Evolutionary conservation across 2,888 invertebrate species (phyloP).

Genomic region (Dicyrtoma fusca): DNA sequence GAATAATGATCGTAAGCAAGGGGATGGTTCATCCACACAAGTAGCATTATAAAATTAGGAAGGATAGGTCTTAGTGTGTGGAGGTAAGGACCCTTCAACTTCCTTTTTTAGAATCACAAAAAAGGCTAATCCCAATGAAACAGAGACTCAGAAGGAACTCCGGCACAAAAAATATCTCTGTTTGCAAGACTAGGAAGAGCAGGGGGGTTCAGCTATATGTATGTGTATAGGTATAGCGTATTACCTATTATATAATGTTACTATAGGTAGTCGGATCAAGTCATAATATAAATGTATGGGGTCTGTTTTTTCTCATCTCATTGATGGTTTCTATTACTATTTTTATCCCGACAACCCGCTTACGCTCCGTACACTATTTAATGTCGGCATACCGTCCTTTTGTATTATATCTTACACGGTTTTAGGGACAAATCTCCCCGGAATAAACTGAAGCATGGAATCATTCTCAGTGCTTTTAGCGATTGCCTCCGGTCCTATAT

Average conservation of each 20-base stretch:
- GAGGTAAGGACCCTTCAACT: conserved; percentile 32
- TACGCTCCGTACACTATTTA: not conserved
- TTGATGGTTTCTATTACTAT: conserved; percentile 27
- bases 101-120: conserved; percentile 30
- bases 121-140: conserved; percentile 31
- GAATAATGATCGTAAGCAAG: too few relatives aligned
- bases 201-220: not conserved
- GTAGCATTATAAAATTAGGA: conserved; percentile 22
- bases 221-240: not conserved
- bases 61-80: not conserved
- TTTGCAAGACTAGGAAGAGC: not conserved
- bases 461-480: too few relatives aligned
- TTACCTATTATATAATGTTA: not conserved
- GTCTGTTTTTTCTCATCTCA: conserved; percentile 36
- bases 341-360: conserved; percentile 25
- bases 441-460: too few relatives aligned
- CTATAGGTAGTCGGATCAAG: conserved; percentile 7
- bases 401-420: too few relatives aligned
- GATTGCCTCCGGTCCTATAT: too few relatives aligned
- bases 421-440: too few relatives aligned
- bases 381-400: too few relatives aligned
- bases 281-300: conserved; percentile 7
- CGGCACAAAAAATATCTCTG: too few relatives aligned
- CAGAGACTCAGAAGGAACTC: not conserved
- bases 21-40: not conserved